Evolutionary conservation across 2,888 invertebrate genomes (phyloP), one percentile per base, ranked within the genome.

Genomic region (Tiliacea citrago): DNA sequence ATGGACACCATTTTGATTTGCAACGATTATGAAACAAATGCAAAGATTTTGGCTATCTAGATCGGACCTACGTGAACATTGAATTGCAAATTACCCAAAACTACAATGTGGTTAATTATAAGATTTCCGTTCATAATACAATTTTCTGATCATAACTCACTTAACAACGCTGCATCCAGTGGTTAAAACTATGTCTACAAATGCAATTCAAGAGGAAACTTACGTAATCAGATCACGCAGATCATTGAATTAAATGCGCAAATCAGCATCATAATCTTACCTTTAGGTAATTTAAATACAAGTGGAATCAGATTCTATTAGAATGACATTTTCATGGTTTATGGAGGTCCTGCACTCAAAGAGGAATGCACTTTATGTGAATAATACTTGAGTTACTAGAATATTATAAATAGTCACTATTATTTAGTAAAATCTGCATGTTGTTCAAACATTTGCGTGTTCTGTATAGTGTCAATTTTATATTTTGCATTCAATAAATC

Each of bases 21-120:
- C 45, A 58, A 61, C 45, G 13, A 53, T 80, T 83, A 65, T 61
- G 76, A 75, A 75, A 83, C 58, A 57, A 70, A 58, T 63, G 12
- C 63, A 55, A 51, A 47, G 7, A 49, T 35, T 58, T 73, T 47
- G 29, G 12, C 16, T 74, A 68, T 74, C 63, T 81, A 68, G 21
- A 58, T 68, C 67, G 47, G 35, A 63, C n/a, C 55, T 35, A 55
- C 49, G 7, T 21, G 47, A 49, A 5, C 24, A 49, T 35, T 66
- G 24, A 55, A 42, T 66, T 49, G 18, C 21, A 58, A 62, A 45
- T 35, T 29, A 81, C 16, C 13, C 39, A 53, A 55, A 62, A 47
- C 29, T 16, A 18, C 24, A 51, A 49, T 61, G 13, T 57, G 13
- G 21, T 51, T 71, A 45, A 51, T 79, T 51, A n/a, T n/a, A 79